Conservation (phyloP, 1,140 invertebrate species). For the Pantala flavescens region DNA sequence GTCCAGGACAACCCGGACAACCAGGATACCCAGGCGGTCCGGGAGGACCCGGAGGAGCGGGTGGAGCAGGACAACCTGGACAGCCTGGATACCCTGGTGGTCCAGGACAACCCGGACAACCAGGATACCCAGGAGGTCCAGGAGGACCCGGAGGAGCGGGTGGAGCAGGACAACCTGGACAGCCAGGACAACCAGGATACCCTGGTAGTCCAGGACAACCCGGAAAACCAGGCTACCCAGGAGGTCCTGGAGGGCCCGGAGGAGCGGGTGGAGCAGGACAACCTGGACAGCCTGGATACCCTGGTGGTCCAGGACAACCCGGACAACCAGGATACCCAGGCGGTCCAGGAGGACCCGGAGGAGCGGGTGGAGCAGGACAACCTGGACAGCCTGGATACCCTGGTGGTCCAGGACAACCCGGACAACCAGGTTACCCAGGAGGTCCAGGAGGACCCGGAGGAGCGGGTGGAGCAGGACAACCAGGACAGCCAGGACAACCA, state of each 20-base stretch:
- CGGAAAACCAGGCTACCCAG: constrained; percentile 8
- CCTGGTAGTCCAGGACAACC: not conserved
- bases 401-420: not conserved
- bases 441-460: constrained; percentile 25
- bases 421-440: constrained; percentile 6
- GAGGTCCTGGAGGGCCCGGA: constrained; percentile 7
- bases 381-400: constrained; percentile 10
- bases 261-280: constrained; percentile 1
- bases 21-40: not conserved
- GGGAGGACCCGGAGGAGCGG: constrained; percentile 30
- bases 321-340: not conserved
- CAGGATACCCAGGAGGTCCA: not conserved
- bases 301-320: not conserved
- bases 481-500: not conserved
- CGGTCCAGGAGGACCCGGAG: not conserved
- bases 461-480: not conserved
- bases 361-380: no score
- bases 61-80: constrained; percentile 24
- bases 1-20: constrained; percentile 19
- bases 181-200: constrained; percentile 20
- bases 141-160: not conserved
- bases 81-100: not conserved
- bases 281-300: constrained; percentile 24
- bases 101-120: constrained; percentile 13
- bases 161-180: not conserved